Evolutionary conservation across 2,888 invertebrate species (phyloP), one percentile per base, ranked within the genome.

Genomic region (Leptura quadrifasciata): DNA sequence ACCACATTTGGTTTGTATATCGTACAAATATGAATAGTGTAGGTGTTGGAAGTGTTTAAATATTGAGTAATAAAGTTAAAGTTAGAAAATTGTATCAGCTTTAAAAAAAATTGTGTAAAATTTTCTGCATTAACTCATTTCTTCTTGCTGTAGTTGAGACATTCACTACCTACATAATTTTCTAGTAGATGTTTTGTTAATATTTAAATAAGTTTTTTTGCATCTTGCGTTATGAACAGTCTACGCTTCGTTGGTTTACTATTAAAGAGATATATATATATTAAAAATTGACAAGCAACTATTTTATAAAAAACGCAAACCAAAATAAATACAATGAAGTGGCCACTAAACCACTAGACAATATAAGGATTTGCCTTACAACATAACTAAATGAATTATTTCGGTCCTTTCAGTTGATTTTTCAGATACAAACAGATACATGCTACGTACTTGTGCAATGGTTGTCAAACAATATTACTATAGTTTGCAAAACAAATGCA

Each of bases 161-260:
- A 39, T 15, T 39, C 31, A 31, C 8, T 31, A 31, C 10, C 27
- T 6, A 31, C 39, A 47, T n/a, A n/a, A n/a, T 1, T 47, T 47
- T 15, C 5, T 47, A 6, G 39, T 39, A 15, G n/a, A n/a, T n/a
- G n/a, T 39, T 39, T 39, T 31, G 15, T 47, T 47, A 15, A 47
- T 39, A 39, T 39, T 39, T 39, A 39, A 39, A 39, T 39, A 39
- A n/a, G 15, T 35, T 31, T 63, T 63, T 63, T n/a, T 31, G 4
- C 18, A 15, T 27, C 18, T 39, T 63, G 17, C 27, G 60, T 27
- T 60, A 27, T 18, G 39, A 63, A 35, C 12, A 63, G 10, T 17
- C 39, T 9, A 63, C 63, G 39, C 63, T 39, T 39, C 63, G 39
- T 17, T 39, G 63, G 12, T n/a, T 63, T 63, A 63, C 63, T 63